Conservation (phyloP, 2,797 vertebrate species). For the Cossypha polioptera region DNA sequence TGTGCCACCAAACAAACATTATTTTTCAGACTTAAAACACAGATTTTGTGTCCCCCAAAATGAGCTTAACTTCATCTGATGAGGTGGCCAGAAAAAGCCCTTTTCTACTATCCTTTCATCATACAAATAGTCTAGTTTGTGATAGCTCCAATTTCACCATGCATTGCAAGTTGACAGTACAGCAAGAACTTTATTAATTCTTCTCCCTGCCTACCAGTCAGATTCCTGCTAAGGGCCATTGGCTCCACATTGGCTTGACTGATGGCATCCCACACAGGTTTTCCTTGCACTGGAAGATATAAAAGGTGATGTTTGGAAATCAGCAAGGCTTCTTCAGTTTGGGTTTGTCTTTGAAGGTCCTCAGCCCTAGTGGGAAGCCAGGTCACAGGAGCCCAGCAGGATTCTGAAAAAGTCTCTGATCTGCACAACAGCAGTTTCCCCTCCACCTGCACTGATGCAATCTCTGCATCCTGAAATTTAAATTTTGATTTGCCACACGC, state of each 20-base stretch:
- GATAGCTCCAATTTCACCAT: not conserved
- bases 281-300: not conserved
- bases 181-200: not conserved
- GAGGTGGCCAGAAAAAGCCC: not conserved
- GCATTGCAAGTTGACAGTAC: not conserved
- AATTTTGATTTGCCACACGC: not conserved
- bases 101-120: not conserved
- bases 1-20: not conserved
- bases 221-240: not conserved
- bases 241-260: not conserved
- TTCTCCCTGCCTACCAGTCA: not conserved
- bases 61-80: not conserved
- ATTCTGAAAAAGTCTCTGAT: not conserved
- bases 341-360: not conserved
- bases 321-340: not conserved
- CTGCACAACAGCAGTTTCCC: not conserved
- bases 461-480: not conserved
- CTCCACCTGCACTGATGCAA: not conserved
- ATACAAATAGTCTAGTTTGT: fast-evolving
- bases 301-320: not conserved
- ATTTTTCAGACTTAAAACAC: not conserved
- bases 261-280: not conserved
- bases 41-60: not conserved
- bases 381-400: not conserved
- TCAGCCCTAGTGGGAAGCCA: not conserved